phyloP scores from a whole-genome alignment of 2,113 vertebrate species.

The Triplophysa dalaica region DNA sequence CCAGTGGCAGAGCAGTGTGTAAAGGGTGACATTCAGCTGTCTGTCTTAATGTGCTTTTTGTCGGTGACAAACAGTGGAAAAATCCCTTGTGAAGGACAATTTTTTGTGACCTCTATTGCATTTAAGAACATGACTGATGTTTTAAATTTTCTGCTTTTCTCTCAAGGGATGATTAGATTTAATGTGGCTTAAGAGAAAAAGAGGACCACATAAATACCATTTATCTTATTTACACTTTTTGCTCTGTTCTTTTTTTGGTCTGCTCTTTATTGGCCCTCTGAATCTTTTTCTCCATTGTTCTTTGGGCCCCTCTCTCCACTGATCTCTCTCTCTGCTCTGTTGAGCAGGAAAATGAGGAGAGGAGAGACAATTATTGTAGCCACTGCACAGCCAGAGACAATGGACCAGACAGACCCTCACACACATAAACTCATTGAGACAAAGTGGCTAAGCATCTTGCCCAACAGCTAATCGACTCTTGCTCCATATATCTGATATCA shows the following conservation, averaged over 20 bases:
- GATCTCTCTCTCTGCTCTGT: conserved; percentile 21
- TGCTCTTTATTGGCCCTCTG: background rate
- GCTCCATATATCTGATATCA: background rate
- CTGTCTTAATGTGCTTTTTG: conserved; percentile 27
- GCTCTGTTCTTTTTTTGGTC: background rate
- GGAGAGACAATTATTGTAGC: conserved; percentile 39
- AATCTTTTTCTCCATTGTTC: conserved; percentile 8
- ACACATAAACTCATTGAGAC: conserved; percentile 7
- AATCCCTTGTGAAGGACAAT: conserved; percentile 9
- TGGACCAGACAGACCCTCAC: background rate
- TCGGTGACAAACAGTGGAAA: conserved; percentile 6
- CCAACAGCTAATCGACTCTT: background rate
- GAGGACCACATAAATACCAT: background rate
- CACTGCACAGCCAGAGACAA: conserved; percentile 32
- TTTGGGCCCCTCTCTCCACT: background rate
- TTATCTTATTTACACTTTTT: conserved; percentile 18
- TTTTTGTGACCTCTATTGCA: conserved; percentile 2
- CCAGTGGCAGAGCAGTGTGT: conserved; percentile 9
- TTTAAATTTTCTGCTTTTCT: background rate
- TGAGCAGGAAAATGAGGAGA: conserved; percentile 41
- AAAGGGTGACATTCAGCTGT: conserved; percentile 41
- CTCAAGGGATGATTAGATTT: background rate
- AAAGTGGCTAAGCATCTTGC: conserved; percentile 8
- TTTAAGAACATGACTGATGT: background rate
- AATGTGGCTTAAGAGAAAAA: conserved; percentile 8